Percentiles rank a stretch among this genome's conserved stretches.
Conservation (phyloP, 2,888 invertebrate genomes). For the Elmis aenea region DNA sequence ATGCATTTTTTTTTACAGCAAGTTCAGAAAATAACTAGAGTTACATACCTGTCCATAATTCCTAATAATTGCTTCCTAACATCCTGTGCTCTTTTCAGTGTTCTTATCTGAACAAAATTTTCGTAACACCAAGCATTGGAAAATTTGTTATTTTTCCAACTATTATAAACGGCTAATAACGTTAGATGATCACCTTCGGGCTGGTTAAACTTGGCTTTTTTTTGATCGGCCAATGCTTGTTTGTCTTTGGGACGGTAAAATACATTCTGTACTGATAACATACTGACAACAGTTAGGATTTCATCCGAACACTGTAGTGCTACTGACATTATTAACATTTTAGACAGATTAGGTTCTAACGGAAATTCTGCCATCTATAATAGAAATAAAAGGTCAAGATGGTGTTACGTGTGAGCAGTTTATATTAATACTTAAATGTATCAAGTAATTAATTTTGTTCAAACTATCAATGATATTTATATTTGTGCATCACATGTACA, state of each 20-base stretch:
- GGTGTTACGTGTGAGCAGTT: no score
- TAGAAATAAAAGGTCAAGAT: no score
- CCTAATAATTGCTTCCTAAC: conserved; percentile 95
- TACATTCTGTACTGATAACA: conserved; percentile 98
- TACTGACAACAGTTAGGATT: conserved; percentile 95
- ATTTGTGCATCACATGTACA: no score
- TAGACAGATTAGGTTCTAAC: conserved; percentile 93
- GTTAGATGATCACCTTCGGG: conserved; percentile 98
- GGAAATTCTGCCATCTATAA: conserved; percentile 97
- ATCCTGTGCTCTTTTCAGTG: conserved; percentile 94
- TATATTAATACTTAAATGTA: conserved; percentile 3
- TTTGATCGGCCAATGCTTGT: conserved; percentile 95
- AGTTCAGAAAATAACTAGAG: conserved; percentile 3
- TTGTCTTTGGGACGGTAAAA: conserved; percentile 95
- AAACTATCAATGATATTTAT: no score
- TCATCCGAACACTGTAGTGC: conserved; percentile 97
- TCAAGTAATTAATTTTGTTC: background rate
- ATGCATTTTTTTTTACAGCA: conserved; percentile 17
- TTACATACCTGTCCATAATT: conserved; percentile 83
- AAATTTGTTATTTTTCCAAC: conserved; percentile 99
- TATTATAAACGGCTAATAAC: conserved; percentile 95
- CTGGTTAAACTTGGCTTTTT: conserved; percentile 99
- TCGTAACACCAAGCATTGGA: conserved; percentile 99
- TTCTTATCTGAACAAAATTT: conserved; percentile 96
- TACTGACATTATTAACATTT: conserved; percentile 99